phyloP scores from a whole-genome alignment of 37 sponge, comb jelly and placozoan genomes.

The Spongilla lacustris region DNA sequence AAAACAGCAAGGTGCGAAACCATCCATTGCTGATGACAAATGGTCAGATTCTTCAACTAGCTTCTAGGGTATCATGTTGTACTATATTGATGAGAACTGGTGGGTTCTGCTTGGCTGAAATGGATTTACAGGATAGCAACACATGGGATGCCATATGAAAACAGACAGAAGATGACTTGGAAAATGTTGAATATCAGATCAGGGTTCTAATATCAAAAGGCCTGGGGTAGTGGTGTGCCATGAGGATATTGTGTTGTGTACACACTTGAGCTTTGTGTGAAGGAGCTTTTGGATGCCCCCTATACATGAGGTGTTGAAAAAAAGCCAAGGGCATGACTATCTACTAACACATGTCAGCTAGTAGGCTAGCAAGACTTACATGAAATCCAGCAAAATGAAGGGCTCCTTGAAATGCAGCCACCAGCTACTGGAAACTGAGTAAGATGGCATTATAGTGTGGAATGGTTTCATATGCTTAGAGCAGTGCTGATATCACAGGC shows the following conservation, averaged over 20 bases:
- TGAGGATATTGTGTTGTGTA: background rate
- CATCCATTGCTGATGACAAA: background rate
- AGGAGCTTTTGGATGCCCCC: background rate
- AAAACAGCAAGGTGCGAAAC: background rate
- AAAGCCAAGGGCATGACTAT: background rate
- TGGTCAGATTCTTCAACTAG: background rate
- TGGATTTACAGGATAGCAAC: background rate
- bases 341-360: background rate
- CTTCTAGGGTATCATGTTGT: background rate
- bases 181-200: background rate
- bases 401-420: background rate
- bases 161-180: conserved; percentile 1
- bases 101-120: background rate
- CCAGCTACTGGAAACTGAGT: background rate
- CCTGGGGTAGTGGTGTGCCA: background rate
- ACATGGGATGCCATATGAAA: background rate
- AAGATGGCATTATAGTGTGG: background rate
- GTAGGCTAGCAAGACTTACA: background rate
- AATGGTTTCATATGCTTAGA: background rate
- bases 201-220: background rate
- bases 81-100: background rate
- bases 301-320: background rate
- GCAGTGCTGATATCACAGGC: background rate
- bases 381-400: background rate
- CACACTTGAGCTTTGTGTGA: background rate